A percentile compares a stretch with the other conserved stretches of the same genome.
These are phyloP conservation scores for Cataglyphis hispanica DNA, from an alignment of 1,140 invertebrate species.

Conservation along the genomic window DNA sequence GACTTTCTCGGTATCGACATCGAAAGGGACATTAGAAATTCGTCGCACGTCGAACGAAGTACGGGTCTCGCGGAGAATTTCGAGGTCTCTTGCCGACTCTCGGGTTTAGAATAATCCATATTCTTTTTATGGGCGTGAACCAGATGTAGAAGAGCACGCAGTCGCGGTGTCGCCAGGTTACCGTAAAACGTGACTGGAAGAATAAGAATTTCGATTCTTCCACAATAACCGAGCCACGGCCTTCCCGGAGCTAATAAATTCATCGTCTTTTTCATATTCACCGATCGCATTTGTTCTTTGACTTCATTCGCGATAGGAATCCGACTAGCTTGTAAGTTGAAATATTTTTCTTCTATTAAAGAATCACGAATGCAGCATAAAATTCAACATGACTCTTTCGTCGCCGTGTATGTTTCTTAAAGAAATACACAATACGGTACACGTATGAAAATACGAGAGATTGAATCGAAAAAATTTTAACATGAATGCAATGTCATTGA, in stretches of 20 bases:
- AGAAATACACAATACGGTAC: slow-evolving; percentile 67
- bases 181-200: slow-evolving; percentile 77
- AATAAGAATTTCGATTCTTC: slow-evolving; percentile 67
- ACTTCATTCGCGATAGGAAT: slow-evolving; percentile 34
- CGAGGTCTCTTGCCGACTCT: slow-evolving; percentile 57
- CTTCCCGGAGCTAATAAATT: slow-evolving; percentile 19
- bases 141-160: slow-evolving; percentile 67
- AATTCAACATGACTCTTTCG: slow-evolving; percentile 3
- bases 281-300: slow-evolving; percentile 28
- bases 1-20: slow-evolving; percentile 31
- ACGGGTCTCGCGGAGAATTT: slow-evolving; percentile 72
- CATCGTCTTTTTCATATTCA: slow-evolving; percentile 34
- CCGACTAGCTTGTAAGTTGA: slow-evolving; percentile 14
- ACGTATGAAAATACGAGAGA: slow-evolving; percentile 70
- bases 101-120: slow-evolving; percentile 78
- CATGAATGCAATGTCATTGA: slow-evolving; percentile 37
- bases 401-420: slow-evolving; percentile 38
- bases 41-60: slow-evolving; percentile 67
- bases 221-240: neutral
- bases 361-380: slow-evolving; percentile 20
- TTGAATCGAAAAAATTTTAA: slow-evolving; percentile 70
- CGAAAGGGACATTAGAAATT: slow-evolving; percentile 64
- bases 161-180: slow-evolving; percentile 66
- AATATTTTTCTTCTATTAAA: slow-evolving; percentile 19
- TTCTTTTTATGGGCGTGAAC: slow-evolving; percentile 77